These are phyloP conservation scores for Dasypus novemcinctus DNA, from an alignment of 2,113 vertebrate genomes.

Conservation along the genomic window DNA sequence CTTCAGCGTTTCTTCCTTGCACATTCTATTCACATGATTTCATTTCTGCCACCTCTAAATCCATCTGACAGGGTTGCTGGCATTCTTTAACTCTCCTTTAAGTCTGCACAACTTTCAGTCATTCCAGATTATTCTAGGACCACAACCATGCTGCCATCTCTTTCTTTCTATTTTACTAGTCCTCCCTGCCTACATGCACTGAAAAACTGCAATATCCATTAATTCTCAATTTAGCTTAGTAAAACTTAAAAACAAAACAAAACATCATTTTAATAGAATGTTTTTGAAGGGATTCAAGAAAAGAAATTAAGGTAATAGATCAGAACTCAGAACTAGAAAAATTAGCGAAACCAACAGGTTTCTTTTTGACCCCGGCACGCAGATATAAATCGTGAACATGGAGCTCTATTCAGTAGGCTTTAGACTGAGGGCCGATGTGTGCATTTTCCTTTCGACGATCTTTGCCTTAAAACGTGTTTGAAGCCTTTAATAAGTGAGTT, in stretches of 20 bases:
- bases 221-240: not conserved
- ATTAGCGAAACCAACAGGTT: not conserved
- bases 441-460: slow-evolving; percentile 57
- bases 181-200: not conserved
- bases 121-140: not conserved
- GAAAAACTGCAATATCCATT: not conserved
- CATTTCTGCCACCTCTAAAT: slow-evolving; percentile 15
- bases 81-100: not conserved
- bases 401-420: not conserved
- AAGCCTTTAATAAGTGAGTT: slow-evolving; percentile 57
- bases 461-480: slow-evolving; percentile 49
- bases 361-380: not conserved
- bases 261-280: not conserved
- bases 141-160: not conserved
- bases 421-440: slow-evolving; percentile 21
- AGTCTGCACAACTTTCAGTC: not conserved
- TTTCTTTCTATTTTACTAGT: no score
- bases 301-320: slow-evolving; percentile 21
- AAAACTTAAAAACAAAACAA: not conserved
- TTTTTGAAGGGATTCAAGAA: not conserved
- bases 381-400: slow-evolving; percentile 40
- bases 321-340: slow-evolving; percentile 25
- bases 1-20: slow-evolving; percentile 39
- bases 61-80: not conserved
- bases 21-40: slow-evolving; percentile 62